phyloP scores from a whole-genome alignment of 2,888 invertebrate genomes.

The Altica lythri region DNA sequence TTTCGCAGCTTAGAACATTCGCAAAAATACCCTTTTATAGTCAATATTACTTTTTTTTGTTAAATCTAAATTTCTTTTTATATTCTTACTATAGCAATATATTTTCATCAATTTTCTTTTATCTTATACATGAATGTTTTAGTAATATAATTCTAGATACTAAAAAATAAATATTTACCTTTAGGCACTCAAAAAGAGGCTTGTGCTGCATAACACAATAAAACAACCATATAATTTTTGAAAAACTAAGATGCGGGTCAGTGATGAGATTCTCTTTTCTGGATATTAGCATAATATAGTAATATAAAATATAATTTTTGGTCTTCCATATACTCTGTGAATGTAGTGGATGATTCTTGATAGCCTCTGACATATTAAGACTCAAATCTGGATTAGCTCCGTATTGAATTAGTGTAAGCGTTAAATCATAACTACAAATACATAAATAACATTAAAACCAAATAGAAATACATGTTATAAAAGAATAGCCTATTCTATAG shows the following conservation, averaged over 20 bases:
- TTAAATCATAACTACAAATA: slow-evolving; percentile 63
- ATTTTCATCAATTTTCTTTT: too few relatives aligned
- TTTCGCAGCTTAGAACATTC: too few relatives aligned
- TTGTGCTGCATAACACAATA: slow-evolving; percentile 71
- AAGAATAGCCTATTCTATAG: not conserved
- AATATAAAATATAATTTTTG: slow-evolving; percentile 68
- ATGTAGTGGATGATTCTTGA: slow-evolving; percentile 53
- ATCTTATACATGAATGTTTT: too few relatives aligned
- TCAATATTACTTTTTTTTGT: too few relatives aligned
- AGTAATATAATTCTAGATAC: too few relatives aligned
- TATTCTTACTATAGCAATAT: too few relatives aligned
- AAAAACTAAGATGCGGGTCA: slow-evolving; percentile 67
- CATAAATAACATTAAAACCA: not conserved
- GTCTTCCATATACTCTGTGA: slow-evolving; percentile 62
- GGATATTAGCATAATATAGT: slow-evolving; percentile 72
- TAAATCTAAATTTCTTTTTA: too few relatives aligned
- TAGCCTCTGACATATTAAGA: slow-evolving; percentile 59
- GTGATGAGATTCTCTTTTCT: slow-evolving; percentile 67
- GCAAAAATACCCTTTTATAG: too few relatives aligned
- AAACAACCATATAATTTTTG: slow-evolving; percentile 69
- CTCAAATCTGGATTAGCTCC: slow-evolving; percentile 75
- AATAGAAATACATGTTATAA: not conserved
- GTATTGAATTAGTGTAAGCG: slow-evolving; percentile 72
- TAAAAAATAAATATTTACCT: too few relatives aligned
- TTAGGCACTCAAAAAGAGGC: slow-evolving; percentile 70